These are phyloP conservation scores for Stenotaenia linearis DNA, from an alignment of 2,888 invertebrate genomes.

Conservation along the genomic window DNA sequence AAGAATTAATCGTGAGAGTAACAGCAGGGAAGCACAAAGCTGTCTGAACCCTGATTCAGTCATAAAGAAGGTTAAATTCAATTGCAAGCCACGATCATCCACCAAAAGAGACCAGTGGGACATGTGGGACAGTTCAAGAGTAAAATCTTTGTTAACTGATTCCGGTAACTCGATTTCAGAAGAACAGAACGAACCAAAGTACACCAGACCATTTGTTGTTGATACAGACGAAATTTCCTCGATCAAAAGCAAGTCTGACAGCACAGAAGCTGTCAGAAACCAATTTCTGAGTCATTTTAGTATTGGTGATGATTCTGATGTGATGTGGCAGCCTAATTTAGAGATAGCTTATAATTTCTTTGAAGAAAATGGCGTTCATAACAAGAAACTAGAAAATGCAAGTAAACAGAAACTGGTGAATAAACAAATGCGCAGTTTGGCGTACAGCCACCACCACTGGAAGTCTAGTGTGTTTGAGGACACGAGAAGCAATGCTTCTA, in stretches of 20 bases:
- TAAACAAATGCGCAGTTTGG: neutral
- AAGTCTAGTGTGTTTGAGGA: neutral
- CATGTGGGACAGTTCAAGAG: neutral
- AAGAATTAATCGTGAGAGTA: too few species aligned
- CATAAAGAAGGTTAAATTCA: neutral
- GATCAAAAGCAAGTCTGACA: too few species aligned
- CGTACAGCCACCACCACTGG: neutral
- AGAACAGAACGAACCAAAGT: neutral
- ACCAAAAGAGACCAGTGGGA: neutral
- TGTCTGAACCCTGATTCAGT: neutral
- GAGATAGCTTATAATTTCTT: neutral
- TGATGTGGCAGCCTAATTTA: neutral
- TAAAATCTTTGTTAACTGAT: neutral
- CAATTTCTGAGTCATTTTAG: neutral
- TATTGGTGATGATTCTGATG: neutral
- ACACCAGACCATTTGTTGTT: too few species aligned
- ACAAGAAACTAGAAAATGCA: neutral
- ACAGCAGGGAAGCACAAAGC: neutral
- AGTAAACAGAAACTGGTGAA: neutral
- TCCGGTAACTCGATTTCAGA: too few species aligned
- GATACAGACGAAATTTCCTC: too few species aligned
- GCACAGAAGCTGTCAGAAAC: too few species aligned
- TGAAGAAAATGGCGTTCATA: neutral
- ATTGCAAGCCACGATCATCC: too few species aligned
- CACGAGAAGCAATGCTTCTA: neutral